Base-by-base conservation (phyloP, 1,140 invertebrate genomes). In the Trichomalopsis sarcophagae region DNA sequence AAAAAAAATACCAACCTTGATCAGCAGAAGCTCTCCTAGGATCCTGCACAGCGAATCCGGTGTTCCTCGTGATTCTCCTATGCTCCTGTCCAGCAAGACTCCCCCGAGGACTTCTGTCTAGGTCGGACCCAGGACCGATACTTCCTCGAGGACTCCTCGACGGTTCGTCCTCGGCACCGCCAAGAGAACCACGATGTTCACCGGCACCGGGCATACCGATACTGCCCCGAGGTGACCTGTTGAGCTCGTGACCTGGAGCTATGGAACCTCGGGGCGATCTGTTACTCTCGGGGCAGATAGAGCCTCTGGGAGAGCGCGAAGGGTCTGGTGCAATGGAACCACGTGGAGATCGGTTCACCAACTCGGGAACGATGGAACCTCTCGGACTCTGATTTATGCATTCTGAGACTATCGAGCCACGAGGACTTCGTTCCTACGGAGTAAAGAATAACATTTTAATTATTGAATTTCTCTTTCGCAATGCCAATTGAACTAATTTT, bases 1-100 rank as follows among this genome's bases (percentile, higher is more conserved):
- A 1, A 73, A 14, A 27, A 33, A 71, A 47, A 62, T 10, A 73
- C 89, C 90, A 78, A 93, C 92, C 90, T 87, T 93, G 92, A 90
- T 93, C 92, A 81, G 95, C 95, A 77, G 95, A 96, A 9, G 95
- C 92, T 88, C 95, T 93, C 78, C 95, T 94, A n/a, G 94, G 94
- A 84, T 96, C 95, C 91, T 96, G 95, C 94, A 94, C 76, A 5
- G 94, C 94, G 17, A 95, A 84, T 87, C 94, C 95, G 80, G 94
- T 94, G 17, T n/a, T 62, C 87, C 95, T 93, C 0, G 94, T 94
- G 86, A 94, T 94, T 82, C 94, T 93, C 71, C 92, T 91, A 1
- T 62, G 55, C 21, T 94, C 92, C 33, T 94, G 92, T 0, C 94
- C 93, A 17, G 91, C 91, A 2, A 95, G 87, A 85, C 91, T 93